These are phyloP conservation scores for Scaptomyza flava DNA, from an alignment of 2,888 invertebrate species.

Conservation along the genomic window DNA sequence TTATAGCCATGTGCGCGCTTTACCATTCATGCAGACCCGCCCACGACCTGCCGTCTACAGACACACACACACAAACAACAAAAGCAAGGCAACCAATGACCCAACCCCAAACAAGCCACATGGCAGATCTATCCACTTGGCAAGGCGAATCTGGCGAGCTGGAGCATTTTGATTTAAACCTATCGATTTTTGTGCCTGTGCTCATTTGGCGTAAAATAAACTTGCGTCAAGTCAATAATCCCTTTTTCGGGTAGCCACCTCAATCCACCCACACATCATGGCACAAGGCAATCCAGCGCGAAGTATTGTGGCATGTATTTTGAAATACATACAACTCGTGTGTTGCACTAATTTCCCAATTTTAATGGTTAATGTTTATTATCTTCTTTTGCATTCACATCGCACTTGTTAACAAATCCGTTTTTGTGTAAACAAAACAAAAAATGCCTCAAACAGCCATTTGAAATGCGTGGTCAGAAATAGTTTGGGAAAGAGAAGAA, in stretches of 20 bases:
- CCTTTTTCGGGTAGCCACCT: conserved; percentile 52
- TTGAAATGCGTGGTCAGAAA: conserved; percentile 33
- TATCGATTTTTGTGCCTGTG: conserved; percentile 76
- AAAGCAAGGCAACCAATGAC: conserved; percentile 17
- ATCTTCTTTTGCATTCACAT: conserved; percentile 32
- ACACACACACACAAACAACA: not conserved
- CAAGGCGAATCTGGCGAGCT: conserved; percentile 34
- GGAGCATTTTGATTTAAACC: conserved; percentile 74
- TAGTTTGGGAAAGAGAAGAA: conserved; percentile 23
- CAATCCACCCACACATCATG: conserved; percentile 2
- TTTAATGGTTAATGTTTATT: conserved; percentile 35
- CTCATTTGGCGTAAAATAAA: conserved; percentile 80
- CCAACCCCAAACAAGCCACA: conserved; percentile 24
- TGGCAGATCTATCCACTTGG: conserved; percentile 42
- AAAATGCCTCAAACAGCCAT: conserved; percentile 31
- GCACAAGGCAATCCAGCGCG: conserved; percentile 9
- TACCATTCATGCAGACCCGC: conserved; percentile 66
- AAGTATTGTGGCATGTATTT: conserved; percentile 55
- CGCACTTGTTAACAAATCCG: conserved; percentile 75
- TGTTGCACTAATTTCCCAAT: conserved; percentile 67
- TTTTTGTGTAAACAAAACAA: conserved; percentile 57
- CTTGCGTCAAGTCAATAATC: conserved; percentile 78
- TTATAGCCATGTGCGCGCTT: conserved; percentile 62
- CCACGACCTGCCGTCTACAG: conserved; percentile 70
- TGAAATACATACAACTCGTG: conserved; percentile 46